Base-by-base conservation (phyloP, 2,888 invertebrate genomes). In the Melieria crassipennis region DNA sequence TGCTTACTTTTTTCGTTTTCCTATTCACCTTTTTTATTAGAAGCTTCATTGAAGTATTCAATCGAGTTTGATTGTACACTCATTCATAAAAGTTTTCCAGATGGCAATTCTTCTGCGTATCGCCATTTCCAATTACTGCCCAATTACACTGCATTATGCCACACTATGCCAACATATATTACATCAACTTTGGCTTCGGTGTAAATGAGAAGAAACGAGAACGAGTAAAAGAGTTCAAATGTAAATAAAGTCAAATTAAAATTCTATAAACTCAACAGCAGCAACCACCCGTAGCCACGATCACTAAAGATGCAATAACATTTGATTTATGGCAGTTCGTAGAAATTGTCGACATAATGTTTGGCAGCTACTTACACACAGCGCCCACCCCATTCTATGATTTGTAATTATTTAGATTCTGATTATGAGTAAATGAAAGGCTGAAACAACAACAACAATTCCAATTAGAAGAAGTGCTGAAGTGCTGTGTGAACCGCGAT, bases 291-390 rank as follows among this genome's bases (percentile, higher is more conserved):
- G 9, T 4, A 9, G 7, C 13, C 1, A 56, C 9, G 56, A 9
- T 30, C 55, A 65, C 45, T 55, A 48, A 42, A 13, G 46, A 52
- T 56, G 56, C 56, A 47, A 2, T 48, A 58, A 13, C 45, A 61
- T 73, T 70, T 73, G 73, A 73, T 73, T 73, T 73, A 73, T 70
- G 50, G 73, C 43, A 73, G 69, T 73, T 73, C 73, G 68, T 62
- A 71, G 73, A 73, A 73, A 73, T 70, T 70, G 73, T 73, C 73
- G 73, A 73, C 73, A 69, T 68, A 50, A 57, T 73, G 73, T 73
- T 70, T 73, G 61, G 70, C 52, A 43, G 65, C 30, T 30, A 30
- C 30, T 30, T 30, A 30, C 30, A 30, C 30, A 30, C 30, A 30
- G 30, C 30, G 30, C 30, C 30, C 30, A 30, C 30, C 30, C 30